Evolutionary conservation across 1,140 invertebrate species (phyloP).

Genomic region (Antheraea mylitta): DNA sequence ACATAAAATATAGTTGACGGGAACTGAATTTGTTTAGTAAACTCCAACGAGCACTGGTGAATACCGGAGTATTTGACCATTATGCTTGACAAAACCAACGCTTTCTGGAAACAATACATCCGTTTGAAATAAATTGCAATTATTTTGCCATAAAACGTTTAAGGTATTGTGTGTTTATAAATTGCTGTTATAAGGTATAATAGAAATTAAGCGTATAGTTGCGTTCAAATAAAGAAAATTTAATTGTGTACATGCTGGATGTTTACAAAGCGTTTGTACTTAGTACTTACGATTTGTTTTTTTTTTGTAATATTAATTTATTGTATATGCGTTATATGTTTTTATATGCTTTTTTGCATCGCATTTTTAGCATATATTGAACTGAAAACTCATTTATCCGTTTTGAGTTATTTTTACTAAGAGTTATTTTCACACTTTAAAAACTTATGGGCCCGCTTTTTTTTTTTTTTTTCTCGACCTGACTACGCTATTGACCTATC

Average conservation of each 20-base stretch:
- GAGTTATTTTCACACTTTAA: too few relatives aligned
- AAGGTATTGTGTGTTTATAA: constrained; percentile 14
- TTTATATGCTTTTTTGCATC: too few relatives aligned
- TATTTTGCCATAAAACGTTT: constrained; percentile 21
- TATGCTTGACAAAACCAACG: constrained; percentile 15
- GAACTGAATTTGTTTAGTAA: constrained; percentile 10
- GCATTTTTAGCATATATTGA: too few relatives aligned
- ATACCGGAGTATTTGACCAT: constrained; percentile 2
- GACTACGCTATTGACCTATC: too few relatives aligned
- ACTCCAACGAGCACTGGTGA: neutral
- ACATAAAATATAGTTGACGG: constrained; percentile 5
- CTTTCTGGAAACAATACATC: constrained; percentile 15
- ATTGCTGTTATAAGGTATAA: neutral
- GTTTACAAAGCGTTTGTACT: neutral
- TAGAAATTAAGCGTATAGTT: neutral
- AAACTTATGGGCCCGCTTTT: too few relatives aligned
- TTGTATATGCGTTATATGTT: too few relatives aligned
- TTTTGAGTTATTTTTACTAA: too few relatives aligned
- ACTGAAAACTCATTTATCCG: too few relatives aligned
- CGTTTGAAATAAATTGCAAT: constrained; percentile 15
- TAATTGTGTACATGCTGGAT: neutral
- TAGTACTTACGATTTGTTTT: neutral
- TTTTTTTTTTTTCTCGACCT: too few relatives aligned
- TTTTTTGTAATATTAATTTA: neutral
- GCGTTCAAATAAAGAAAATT: neutral